phyloP scores from a whole-genome alignment of 2,888 invertebrate species.

The Parochlus steinenii region DNA sequence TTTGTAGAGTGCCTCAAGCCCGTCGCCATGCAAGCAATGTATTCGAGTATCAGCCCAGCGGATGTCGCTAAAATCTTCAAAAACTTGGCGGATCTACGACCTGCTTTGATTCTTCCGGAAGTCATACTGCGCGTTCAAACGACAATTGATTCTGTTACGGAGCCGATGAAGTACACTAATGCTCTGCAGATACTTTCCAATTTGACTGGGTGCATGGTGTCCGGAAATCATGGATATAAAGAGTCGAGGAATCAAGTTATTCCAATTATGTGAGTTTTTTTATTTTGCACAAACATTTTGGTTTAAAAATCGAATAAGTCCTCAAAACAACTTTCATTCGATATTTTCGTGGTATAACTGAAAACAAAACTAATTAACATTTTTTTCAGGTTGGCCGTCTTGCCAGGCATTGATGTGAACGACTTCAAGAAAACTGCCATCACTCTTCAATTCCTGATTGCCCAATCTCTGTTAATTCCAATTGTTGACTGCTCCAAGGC shows the following conservation, averaged over 20 bases:
- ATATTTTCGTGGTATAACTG: too few relatives aligned
- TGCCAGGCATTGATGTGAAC: constrained; percentile 85
- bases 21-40: constrained; percentile 60
- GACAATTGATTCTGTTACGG: constrained; percentile 69
- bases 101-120: constrained; percentile 67
- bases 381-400: constrained; percentile 52
- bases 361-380: too few relatives aligned
- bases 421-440: constrained; percentile 60
- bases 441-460: constrained; percentile 62
- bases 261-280: constrained; percentile 13
- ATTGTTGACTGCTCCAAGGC: constrained; percentile 73
- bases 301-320: constrained; percentile 13
- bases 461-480: constrained; percentile 62
- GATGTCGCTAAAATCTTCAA: constrained; percentile 53
- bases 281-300: constrained; percentile 10
- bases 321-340: too few relatives aligned
- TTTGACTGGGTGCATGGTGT: constrained; percentile 47
- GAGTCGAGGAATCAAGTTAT: constrained; percentile 7
- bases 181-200: constrained; percentile 53
- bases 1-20: constrained; percentile 65
- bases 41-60: constrained; percentile 47
- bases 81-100: constrained; percentile 59
- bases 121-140: constrained; percentile 64
- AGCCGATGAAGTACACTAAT: constrained; percentile 68
- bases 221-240: constrained; percentile 13